Evolutionary conservation across 2,797 vertebrate species (phyloP), one percentile per base, ranked within the genome.

Genomic region (Diceros bicornis): DNA sequence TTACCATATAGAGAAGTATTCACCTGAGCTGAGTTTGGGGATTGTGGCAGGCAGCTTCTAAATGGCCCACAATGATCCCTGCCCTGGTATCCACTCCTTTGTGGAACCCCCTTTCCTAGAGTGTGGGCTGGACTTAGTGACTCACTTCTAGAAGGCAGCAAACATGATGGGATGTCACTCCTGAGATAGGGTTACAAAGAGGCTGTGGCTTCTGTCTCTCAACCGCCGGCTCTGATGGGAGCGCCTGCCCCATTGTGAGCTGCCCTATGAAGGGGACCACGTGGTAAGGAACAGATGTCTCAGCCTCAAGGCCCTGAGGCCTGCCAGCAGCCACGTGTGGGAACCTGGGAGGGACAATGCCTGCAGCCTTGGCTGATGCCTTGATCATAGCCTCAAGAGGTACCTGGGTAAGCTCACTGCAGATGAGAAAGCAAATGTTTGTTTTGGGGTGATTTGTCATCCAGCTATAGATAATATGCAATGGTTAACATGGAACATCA

Each of bases 171-270:
- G 57, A 29, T 14, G 0, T 44, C 25, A 0, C 37, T 44, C 37
- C 37, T 4, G 37, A 82, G 79, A 59, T 0, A 20, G 29, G 62
- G n/a, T 41, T 1, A 11, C 47, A 37, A 78, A 29, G 23, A 68
- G 50, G 52, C 61, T 77, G 32, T 6, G 47, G 8, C 61, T 89
- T 74, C 75, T 4, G 1, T 44, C 20, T 47, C 25, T 69, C 41
- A 5, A 11, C 2, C 1, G 17, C 78, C 57, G 34, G 68, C 44
- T 44, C 68, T 29, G 64, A 62, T 1, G 16, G 71, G 61, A 61
- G 62, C 4, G 1, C 52, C 29, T 32, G 61, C 50, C 50, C 2
- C 0, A 23, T 6, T 27, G 25, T 0, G 20, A 47, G 16, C 14
- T 21, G 61, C 64, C 16, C 18, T 2, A 0, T 47, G 23, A 29